Evolutionary conservation across 1,140 invertebrate genomes (phyloP), one percentile per base, ranked within the genome.

Genomic region (Orussus abietinus): DNA sequence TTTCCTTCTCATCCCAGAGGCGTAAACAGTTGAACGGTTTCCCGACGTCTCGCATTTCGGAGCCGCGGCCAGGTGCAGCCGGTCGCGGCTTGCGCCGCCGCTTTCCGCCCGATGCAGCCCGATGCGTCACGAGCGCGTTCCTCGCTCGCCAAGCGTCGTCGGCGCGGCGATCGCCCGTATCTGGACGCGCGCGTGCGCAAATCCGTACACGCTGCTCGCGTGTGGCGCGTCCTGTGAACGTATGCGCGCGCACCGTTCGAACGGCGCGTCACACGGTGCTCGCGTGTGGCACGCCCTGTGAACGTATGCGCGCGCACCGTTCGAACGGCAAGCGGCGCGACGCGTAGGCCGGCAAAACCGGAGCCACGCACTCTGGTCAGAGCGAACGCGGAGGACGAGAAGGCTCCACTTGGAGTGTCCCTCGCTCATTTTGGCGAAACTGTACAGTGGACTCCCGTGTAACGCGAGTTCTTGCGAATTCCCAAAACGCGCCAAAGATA

Each of bases 281-380:
- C 6, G n/a, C n/a, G n/a, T 25, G n/a, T 25, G 6, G 22, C 22
- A 7, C 6, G 22, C 22, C 22, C 6, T 25, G 22, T 6, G 22
- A 6, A 25, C 6, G 22, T 25, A n/a, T 25, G 22, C n/a, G 22
- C 6, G n/a, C n/a, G 22, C 22, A 6, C 22, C n/a, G 22, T 25
- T 20, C 13, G 9, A 15, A 18, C 3, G 14, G 25, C 18, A 11
- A 30, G 38, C 38, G 20, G 35, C 29, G 34, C 7, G 12, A 22
- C 17, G 13, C 19, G 11, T 34, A 26, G 19, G 14, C 34, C 4
- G 32, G 21, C 18, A 5, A 10, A 29, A 43, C 41, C 41, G 41
- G 41, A 43, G 41, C 41, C 33, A 43, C 41, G 41, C 22, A 36
- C 41, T 43, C 11, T 43, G 41, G 30, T 19, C 41, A 37, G 26